Evolutionary conservation across 2,113 vertebrate genomes (phyloP).

Genomic region (Ameiurus melas): DNA sequence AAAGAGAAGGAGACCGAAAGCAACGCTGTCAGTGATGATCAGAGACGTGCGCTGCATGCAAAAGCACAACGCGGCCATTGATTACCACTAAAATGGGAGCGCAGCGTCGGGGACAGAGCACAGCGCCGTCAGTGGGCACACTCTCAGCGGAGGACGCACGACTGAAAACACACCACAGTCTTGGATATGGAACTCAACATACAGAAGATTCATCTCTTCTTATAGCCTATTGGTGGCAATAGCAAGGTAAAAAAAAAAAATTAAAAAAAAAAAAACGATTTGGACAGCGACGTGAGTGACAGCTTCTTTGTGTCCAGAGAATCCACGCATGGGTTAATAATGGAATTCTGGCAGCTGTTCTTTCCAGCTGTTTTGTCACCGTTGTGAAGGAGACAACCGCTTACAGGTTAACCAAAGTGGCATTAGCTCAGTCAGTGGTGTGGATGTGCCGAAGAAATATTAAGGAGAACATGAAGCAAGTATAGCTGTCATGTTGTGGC

Average conservation of each 20-base stretch:
- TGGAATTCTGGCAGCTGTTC: slow-evolving; percentile 42
- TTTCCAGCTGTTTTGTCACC: slow-evolving; percentile 42
- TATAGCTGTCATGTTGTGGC: background rate
- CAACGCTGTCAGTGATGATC: slow-evolving; percentile 61
- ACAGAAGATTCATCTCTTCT: background rate
- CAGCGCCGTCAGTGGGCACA: slow-evolving; percentile 45
- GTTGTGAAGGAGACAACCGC: slow-evolving; percentile 3
- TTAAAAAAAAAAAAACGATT: background rate
- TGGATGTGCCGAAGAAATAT: background rate
- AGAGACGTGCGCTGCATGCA: slow-evolving; percentile 60
- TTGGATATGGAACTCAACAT: background rate
- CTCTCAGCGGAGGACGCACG: slow-evolving; percentile 38
- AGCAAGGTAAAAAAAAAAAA: slow-evolving; percentile 52
- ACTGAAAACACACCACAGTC: slow-evolving; percentile 42
- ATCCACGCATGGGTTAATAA: slow-evolving; percentile 38
- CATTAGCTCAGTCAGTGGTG: background rate
- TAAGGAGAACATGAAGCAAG: background rate
- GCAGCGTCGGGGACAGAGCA: slow-evolving; percentile 8
- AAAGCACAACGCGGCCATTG: slow-evolving; percentile 67
- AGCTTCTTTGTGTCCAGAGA: slow-evolving; percentile 6
- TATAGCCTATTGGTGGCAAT: slow-evolving; percentile 40
- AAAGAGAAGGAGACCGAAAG: background rate
- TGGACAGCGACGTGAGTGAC: slow-evolving; percentile 5
- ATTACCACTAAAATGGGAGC: slow-evolving; percentile 57
- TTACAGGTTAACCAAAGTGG: background rate